Percentiles rank a stretch among this genome's conserved stretches.
Evolutionary conservation across 1,140 invertebrate genomes (phyloP).

Genomic region (Reticulitermes speratus): DNA sequence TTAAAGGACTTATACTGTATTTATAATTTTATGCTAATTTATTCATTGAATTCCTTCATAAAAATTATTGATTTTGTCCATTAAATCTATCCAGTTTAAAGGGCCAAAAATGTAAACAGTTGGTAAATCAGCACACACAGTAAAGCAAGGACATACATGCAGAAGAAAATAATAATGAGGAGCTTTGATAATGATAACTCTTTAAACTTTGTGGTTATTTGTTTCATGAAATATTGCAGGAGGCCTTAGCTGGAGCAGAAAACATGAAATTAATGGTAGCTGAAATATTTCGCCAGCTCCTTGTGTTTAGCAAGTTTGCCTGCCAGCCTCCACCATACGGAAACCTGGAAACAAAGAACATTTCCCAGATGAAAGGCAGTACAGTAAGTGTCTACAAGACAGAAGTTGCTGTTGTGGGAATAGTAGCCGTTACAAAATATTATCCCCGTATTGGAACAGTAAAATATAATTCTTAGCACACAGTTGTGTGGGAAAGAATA

Average conservation of each 20-base stretch:
- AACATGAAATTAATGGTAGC: slow-evolving; percentile 70
- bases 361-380: slow-evolving; percentile 49
- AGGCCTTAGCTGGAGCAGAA: slow-evolving; percentile 65
- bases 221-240: slow-evolving; percentile 49
- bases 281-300: slow-evolving; percentile 75
- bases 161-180: background rate
- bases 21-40: too few relatives aligned
- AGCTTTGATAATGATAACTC: background rate
- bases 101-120: too few relatives aligned
- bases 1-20: too few relatives aligned
- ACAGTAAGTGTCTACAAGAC: slow-evolving; percentile 42
- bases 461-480: too few relatives aligned
- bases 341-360: slow-evolving; percentile 55
- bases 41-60: too few relatives aligned
- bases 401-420: background rate
- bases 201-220: background rate
- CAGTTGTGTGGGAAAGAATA: too few relatives aligned
- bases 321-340: slow-evolving; percentile 67
- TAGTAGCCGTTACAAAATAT: too few relatives aligned
- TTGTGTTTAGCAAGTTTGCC: slow-evolving; percentile 72
- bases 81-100: too few relatives aligned
- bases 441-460: background rate
- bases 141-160: background rate
- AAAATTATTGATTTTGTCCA: too few relatives aligned
- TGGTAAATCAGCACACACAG: too few relatives aligned